A percentile compares a stretch with the other conserved stretches of the same genome.
These are phyloP conservation scores for Harpalus rubripes DNA, from an alignment of 2,888 invertebrate genomes.

Conservation along the genomic window DNA sequence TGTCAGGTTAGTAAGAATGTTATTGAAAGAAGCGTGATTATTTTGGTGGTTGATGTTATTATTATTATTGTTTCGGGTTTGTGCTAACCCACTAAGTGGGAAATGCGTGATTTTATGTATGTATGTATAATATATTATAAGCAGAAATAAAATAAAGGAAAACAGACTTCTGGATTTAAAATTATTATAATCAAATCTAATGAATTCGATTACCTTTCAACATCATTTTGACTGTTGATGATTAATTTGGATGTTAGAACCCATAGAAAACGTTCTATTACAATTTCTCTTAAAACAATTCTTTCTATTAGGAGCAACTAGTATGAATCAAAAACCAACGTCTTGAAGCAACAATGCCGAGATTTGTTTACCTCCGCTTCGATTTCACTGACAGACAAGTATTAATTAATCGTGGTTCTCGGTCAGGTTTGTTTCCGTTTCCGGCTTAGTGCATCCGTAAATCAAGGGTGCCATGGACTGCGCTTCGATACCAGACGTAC, in stretches of 20 bases:
- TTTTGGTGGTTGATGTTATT: no score
- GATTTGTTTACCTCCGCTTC: conserved; percentile 40
- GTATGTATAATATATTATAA: no score
- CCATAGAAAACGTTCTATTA: neutral
- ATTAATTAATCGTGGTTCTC: conserved; percentile 61
- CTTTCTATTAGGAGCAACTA: neutral
- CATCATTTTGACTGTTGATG: neutral
- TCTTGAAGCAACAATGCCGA: conserved; percentile 18
- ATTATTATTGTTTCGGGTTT: no score
- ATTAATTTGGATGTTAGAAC: neutral
- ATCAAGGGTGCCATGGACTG: conserved; percentile 40
- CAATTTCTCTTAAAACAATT: neutral
- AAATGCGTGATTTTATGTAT: no score
- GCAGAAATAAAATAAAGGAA: no score
- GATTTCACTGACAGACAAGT: conserved; percentile 16
- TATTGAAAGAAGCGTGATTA: no score
- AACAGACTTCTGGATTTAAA: no score
- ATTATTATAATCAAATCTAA: no score
- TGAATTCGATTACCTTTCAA: no score
- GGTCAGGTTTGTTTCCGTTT: conserved; percentile 60
- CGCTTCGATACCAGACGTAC: neutral
- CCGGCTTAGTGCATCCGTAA: conserved; percentile 54
- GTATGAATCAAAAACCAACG: neutral
- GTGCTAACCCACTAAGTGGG: no score
- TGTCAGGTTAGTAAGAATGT: no score